Conservation (phyloP, 2,888 invertebrate genomes). For the Drosophila rubida region DNA sequence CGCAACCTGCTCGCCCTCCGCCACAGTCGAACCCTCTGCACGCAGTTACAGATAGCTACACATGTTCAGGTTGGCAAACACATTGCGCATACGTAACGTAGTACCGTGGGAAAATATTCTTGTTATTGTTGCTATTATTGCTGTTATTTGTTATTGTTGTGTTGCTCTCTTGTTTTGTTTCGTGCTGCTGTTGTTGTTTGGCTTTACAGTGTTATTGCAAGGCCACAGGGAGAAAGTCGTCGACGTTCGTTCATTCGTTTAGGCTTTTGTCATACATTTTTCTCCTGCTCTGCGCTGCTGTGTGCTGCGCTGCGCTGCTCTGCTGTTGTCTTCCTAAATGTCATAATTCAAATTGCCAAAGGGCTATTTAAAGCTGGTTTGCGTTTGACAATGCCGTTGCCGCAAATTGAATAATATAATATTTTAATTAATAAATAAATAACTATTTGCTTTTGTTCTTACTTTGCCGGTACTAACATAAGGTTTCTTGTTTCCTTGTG, state of each 20-base stretch:
- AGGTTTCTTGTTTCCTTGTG: too few relatives aligned
- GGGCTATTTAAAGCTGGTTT: slow-evolving; percentile 40
- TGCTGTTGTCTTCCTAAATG: slow-evolving; percentile 51
- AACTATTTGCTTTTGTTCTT: neutral
- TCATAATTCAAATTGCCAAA: slow-evolving; percentile 51
- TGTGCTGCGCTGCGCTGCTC: neutral
- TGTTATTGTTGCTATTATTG: slow-evolving; percentile 58
- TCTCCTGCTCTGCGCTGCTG: slow-evolving; percentile 19
- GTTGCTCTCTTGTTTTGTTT: slow-evolving; percentile 14
- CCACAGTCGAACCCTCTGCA: slow-evolving; percentile 13
- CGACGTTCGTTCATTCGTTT: slow-evolving; percentile 40
- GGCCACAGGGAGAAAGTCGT: slow-evolving; percentile 55
- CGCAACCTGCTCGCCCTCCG: neutral
- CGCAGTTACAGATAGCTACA: slow-evolving; percentile 71
- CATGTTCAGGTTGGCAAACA: slow-evolving; percentile 74
- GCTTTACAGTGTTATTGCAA: slow-evolving; percentile 25
- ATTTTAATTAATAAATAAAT: slow-evolving; percentile 10
- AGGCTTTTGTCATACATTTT: slow-evolving; percentile 52
- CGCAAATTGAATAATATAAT: slow-evolving; percentile 5
- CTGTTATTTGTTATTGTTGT: slow-evolving; percentile 49
- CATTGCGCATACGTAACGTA: slow-evolving; percentile 67
- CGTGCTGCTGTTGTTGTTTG: slow-evolving; percentile 45
- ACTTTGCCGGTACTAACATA: too few relatives aligned
- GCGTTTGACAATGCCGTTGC: slow-evolving; percentile 23
- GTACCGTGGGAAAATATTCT: slow-evolving; percentile 67